Conservation (phyloP, 2,797 vertebrate genomes). For the Mormyrops attenuatus region DNA sequence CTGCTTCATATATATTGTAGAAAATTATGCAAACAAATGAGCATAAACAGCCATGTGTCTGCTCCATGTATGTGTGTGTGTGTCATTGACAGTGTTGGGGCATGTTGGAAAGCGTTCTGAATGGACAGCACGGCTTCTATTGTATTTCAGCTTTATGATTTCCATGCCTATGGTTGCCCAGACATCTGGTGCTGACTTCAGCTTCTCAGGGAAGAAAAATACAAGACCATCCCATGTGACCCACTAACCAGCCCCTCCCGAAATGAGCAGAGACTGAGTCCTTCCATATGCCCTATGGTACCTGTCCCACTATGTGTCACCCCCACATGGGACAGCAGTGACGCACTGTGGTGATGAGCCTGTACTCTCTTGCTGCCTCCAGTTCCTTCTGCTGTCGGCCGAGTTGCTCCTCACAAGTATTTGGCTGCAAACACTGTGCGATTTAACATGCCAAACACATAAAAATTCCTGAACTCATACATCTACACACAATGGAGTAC, state of each 20-base stretch:
- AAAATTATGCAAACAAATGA: neutral
- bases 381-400: neutral
- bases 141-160: neutral
- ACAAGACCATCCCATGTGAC: neutral
- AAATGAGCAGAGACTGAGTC: neutral
- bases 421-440: neutral
- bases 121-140: neutral
- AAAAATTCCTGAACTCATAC: slow-evolving; percentile 19
- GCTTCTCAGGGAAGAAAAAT: neutral
- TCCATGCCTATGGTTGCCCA: neutral
- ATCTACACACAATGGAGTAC: neutral
- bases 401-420: neutral
- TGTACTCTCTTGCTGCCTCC: neutral
- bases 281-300: slow-evolving; percentile 1
- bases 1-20: neutral
- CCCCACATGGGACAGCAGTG: neutral
- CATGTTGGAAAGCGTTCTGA: neutral
- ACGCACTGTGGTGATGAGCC: neutral
- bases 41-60: neutral
- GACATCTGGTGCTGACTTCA: slow-evolving; percentile 19
- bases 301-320: neutral
- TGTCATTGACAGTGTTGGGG: neutral
- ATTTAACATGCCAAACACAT: neutral
- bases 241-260: slow-evolving; percentile 29
- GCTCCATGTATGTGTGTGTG: neutral